Evolutionary conservation across 2,888 invertebrate species (phyloP), one percentile per base, ranked within the genome.

Genomic region (Drosophila falleni): DNA sequence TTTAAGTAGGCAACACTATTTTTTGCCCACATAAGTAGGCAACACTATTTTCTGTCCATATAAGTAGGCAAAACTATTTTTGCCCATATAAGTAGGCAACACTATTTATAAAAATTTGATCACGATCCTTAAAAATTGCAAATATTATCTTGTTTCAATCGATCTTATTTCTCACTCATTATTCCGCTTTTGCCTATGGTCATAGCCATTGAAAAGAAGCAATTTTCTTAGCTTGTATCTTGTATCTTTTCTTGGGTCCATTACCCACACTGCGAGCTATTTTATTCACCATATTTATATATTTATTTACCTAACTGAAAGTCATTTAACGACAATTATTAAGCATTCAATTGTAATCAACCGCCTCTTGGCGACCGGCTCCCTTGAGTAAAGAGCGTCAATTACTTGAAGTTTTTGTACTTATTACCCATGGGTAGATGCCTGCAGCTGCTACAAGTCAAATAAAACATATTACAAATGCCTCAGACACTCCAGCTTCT

Each of bases 381-480:
- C 64, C 58, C 68, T 33, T 46, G 85, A 79, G 84, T 65, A 58
- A 55, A 59, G 81, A 65, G 87, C 83, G 79, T 87, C 83, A 87
- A 83, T 83, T 87, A 87, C 85, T 74, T 67, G 64, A 79, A 80
- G 80, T 86, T 86, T 71, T 65, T 78, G 74, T 78, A 71, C 71
- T 78, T 78, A 78, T 78, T 78, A 67, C 71, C 74, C 71, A 56
- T 62, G 70, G 71, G 56, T 71, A 49, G 75, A 58, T 71, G 76
- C 80, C 76, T 64, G 78, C 78, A 78, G 78, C 78, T 79, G 78
- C 80, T 79, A 73, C 77, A 78, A 78, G 88, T 85, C 84, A 85
- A 85, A 85, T 85, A 85, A 85, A 85, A 85, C 86, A 85, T 85
- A 85, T 87, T 85, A 85, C 88, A 86, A 83, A 83, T 81, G 85